Conservation (phyloP, 2,113 vertebrate genomes). For the Sorex araneus region DNA sequence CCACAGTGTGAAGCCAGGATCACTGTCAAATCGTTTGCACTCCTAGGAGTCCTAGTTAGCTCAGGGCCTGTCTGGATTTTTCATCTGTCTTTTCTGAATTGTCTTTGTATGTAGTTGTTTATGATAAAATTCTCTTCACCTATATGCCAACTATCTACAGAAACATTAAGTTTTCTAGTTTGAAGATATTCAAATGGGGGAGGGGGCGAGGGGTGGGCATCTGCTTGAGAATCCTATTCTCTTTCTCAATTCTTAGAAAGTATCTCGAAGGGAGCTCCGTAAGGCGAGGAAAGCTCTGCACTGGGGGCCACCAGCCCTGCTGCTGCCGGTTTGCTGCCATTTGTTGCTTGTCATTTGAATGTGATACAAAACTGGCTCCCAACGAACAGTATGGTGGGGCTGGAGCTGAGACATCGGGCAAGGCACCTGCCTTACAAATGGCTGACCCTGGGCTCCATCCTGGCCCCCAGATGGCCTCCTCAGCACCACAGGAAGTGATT, state of each 20-base stretch:
- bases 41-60: slow-evolving; percentile 91
- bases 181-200: neutral
- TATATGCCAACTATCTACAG: slow-evolving; percentile 80
- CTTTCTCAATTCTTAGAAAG: slow-evolving; percentile 64
- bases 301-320: slow-evolving; percentile 27
- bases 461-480: too few relatives aligned
- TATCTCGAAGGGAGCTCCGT: neutral
- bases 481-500: too few relatives aligned
- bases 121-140: slow-evolving; percentile 83
- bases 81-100: slow-evolving; percentile 82
- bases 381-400: neutral
- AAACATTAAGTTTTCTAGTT: slow-evolving; percentile 82
- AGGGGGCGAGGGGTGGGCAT: neutral
- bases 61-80: slow-evolving; percentile 91
- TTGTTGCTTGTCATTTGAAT: slow-evolving; percentile 68
- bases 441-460: too few relatives aligned
- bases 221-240: slow-evolving; percentile 71
- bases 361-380: slow-evolving; percentile 68
- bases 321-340: slow-evolving; percentile 55
- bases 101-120: slow-evolving; percentile 86
- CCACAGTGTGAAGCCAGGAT: slow-evolving; percentile 75
- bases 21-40: slow-evolving; percentile 91
- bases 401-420: too few relatives aligned
- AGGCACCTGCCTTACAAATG: too few relatives aligned
- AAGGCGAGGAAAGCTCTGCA: slow-evolving; percentile 53